Conservation (phyloP, 2,113 vertebrate genomes). For the Siphamia tubifer region DNA sequence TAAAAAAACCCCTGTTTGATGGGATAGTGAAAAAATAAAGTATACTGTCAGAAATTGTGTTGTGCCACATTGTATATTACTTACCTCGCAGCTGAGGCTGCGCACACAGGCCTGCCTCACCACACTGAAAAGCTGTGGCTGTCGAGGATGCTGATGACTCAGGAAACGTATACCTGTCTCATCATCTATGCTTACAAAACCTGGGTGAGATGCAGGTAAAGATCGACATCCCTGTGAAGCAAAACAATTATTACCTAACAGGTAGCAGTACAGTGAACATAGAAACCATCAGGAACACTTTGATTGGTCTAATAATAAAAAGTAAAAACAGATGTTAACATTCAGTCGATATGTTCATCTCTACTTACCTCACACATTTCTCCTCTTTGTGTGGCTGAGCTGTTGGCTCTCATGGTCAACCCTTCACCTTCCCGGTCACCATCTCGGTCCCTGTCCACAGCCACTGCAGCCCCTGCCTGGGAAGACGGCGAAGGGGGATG, state of each 20-base stretch:
- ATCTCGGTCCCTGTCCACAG: conserved; percentile 73
- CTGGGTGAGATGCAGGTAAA: conserved; percentile 90
- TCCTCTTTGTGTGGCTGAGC: conserved; percentile 89
- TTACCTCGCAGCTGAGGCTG: conserved; percentile 97
- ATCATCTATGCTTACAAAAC: conserved; percentile 92
- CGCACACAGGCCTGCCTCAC: conserved; percentile 97
- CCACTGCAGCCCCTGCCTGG: conserved; percentile 73
- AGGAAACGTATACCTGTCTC: conserved; percentile 96
- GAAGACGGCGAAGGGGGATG: conserved; percentile 88
- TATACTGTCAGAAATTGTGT: background rate
- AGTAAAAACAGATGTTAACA: background rate
- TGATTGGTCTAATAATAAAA: no score
- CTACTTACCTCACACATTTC: conserved; percentile 95
- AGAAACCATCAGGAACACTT: background rate
- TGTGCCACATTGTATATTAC: no score
- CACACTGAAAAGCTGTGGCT: conserved; percentile 94
- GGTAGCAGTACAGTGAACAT: background rate
- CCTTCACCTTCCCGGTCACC: conserved; percentile 90
- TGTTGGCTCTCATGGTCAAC: conserved; percentile 95
- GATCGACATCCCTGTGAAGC: conserved; percentile 90
- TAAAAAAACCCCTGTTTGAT: background rate
- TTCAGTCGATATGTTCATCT: background rate
- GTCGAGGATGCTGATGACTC: conserved; percentile 95
- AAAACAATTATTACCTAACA: background rate
- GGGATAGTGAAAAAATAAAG: background rate